Evolutionary conservation across 2,797 vertebrate species (phyloP), one percentile per base, ranked within the genome.

Genomic region (Enteromius viviparus): DNA sequence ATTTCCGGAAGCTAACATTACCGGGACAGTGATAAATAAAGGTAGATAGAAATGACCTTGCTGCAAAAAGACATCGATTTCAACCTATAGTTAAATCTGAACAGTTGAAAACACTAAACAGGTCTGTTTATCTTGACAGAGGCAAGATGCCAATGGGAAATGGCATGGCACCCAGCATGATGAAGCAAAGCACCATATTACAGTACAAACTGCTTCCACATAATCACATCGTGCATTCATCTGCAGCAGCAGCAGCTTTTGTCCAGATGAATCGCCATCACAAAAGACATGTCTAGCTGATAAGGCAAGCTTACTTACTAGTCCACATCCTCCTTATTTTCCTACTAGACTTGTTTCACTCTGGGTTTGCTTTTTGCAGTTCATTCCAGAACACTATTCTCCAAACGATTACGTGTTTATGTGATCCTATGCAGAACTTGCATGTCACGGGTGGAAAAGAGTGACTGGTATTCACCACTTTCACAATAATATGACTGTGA

Each of bases 401-500:
- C 37, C 17, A 80, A 62, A 71, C 21, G 55, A 74, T 74, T 70
- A 55, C 37, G 9, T n/a, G 49, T 72, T 49, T 34, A 23, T 26
- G 55, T 74, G 40, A 81, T 83, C 66, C 29, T 69, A 32, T 23
- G 32, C 81, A 78, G 80, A 58, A 65, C 15, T 37, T 37, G 7
- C 69, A 60, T 70, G 82, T 37, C 23, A n/a, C 21, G 32, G 49
- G 45, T 42, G 60, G 10, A 80, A 45, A 76, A 79, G 55, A 45
- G 29, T 42, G 49, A 72, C 49, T 49, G 26, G 34, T 51, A 49
- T 76, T 76, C 74, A 86, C 81, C 88, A 92, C 92, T 93, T 93
- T 94, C 91, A 93, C 90, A 92, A 92, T 90, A 93, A 92, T 91
- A 89, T 88, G 90, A 92, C 91, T 91, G 89, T 90, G 90, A 90